These are phyloP conservation scores for Pandemis cinnamomeana DNA, from an alignment of 2,888 invertebrate genomes.

Conservation along the genomic window DNA sequence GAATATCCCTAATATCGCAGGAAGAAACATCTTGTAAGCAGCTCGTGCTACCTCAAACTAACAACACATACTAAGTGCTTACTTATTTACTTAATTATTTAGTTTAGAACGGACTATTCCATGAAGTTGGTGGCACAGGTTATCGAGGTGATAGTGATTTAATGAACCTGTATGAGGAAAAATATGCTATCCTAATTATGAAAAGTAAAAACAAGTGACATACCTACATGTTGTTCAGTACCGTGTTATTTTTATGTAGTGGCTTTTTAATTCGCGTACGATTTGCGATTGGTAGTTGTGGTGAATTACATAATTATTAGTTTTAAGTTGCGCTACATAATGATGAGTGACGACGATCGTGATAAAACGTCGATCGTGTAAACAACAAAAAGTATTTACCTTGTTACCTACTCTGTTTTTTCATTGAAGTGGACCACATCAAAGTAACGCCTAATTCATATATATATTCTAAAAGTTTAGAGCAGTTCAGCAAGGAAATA, in stretches of 20 bases:
- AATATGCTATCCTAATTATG: no score
- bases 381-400: no score
- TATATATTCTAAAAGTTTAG: no score
- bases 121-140: constrained; percentile 21
- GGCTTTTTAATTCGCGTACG: constrained; percentile 52
- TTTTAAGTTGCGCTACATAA: constrained; percentile 52
- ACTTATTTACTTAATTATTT: neutral
- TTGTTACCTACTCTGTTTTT: no score
- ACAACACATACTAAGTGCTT: neutral
- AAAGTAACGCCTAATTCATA: no score
- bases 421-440: no score
- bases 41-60: neutral
- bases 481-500: no score
- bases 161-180: neutral
- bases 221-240: constrained; percentile 29
- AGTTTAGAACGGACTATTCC: neutral
- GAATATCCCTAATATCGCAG: constrained; percentile 26
- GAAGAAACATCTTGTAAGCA: constrained; percentile 20
- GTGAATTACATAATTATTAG: constrained; percentile 50
- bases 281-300: constrained; percentile 47
- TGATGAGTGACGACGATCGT: constrained; percentile 97
- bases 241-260: constrained; percentile 32
- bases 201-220: constrained; percentile 28
- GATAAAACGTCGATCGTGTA: constrained; percentile 69
- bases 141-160: neutral